phyloP scores from a whole-genome alignment of 2,797 vertebrate genomes.

The Sebastes reedi region DNA sequence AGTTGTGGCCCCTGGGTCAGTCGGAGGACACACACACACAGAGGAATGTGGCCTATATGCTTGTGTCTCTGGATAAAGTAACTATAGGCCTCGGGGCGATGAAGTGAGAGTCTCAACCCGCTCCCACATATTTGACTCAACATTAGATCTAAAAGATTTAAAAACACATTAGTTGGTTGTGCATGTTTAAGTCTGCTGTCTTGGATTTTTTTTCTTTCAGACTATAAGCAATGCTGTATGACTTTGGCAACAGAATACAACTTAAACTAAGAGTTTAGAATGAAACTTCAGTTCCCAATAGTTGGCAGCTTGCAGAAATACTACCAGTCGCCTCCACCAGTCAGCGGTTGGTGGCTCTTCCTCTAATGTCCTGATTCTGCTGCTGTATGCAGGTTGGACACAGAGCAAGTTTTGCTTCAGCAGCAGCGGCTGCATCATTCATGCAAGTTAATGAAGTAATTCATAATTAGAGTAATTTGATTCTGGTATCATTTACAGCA shows the following conservation, averaged over 20 bases:
- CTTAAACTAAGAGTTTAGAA: not conserved
- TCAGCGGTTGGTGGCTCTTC: not conserved
- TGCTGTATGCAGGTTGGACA: not conserved
- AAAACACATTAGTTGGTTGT: not conserved
- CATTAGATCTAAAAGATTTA: not conserved
- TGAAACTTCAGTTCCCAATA: constrained; percentile 7
- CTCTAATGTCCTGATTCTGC: not conserved
- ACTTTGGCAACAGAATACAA: constrained; percentile 3
- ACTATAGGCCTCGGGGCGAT: not conserved
- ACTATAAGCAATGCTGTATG: not conserved
- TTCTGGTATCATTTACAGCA: not conserved
- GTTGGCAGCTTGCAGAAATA: not conserved
- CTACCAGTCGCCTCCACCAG: not conserved
- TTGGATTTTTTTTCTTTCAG: not conserved
- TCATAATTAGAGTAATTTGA: no score
- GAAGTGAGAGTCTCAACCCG: not conserved
- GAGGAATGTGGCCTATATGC: constrained; percentile 13
- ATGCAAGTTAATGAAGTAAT: no score
- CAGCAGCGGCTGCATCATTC: no score
- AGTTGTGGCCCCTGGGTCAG: constrained; percentile 49
- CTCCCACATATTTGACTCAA: not conserved
- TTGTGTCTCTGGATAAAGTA: constrained; percentile 20
- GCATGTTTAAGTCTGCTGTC: not conserved
- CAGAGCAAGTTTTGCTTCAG: not conserved
- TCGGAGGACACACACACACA: constrained; percentile 24